Percentiles rank a stretch among this genome's conserved stretches.
Evolutionary conservation across 2,888 invertebrate species (phyloP).

Genomic region (Acanthosepion lycidas): DNA sequence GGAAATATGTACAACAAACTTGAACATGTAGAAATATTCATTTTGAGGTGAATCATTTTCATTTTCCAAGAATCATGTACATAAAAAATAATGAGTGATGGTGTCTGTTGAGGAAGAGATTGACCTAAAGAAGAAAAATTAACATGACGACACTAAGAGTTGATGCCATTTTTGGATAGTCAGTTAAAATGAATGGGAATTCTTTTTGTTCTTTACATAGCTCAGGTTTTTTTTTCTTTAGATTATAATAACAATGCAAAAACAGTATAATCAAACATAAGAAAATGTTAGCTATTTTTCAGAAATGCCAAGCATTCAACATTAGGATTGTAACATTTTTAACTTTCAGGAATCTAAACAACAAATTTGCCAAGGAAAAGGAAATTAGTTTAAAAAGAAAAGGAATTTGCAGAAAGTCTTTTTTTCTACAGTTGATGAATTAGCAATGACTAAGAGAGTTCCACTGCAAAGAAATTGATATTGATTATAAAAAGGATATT

Average conservation of each 20-base stretch:
- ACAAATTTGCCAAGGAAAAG: neutral
- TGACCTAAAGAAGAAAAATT: neutral
- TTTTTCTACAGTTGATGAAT: neutral
- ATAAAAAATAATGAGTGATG: no score
- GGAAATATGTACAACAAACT: neutral
- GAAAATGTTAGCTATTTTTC: neutral
- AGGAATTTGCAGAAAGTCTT: neutral
- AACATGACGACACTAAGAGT: neutral
- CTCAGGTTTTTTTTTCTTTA: neutral
- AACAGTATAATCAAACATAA: no score
- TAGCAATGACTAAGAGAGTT: neutral
- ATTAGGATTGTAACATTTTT: neutral
- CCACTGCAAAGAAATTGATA: neutral
- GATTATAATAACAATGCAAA: neutral
- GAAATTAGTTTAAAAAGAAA: neutral
- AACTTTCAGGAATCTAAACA: neutral
- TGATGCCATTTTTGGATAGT: neutral
- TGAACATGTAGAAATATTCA: neutral
- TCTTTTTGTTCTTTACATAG: no score
- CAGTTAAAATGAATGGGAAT: neutral
- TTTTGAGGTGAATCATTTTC: neutral
- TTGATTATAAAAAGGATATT: neutral
- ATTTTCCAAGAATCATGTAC: neutral
- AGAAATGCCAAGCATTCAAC: neutral
- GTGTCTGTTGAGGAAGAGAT: neutral